These are phyloP conservation scores for Sinocyclocheilus anshuiensis DNA, from an alignment of 2,113 vertebrate genomes.

Conservation along the genomic window DNA sequence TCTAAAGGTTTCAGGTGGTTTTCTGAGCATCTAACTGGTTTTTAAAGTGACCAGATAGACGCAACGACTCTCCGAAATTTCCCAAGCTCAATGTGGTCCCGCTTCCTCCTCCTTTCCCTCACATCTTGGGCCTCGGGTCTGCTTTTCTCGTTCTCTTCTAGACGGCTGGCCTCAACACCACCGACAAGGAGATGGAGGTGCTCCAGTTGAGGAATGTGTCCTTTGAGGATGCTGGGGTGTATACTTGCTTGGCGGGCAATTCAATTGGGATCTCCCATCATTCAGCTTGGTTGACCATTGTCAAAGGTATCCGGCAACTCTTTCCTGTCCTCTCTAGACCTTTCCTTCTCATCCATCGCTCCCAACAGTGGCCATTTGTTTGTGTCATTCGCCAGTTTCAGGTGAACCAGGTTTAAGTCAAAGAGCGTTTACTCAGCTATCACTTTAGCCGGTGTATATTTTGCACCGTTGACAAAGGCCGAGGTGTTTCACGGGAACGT, in stretches of 20 bases:
- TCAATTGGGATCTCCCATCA: conserved; percentile 99
- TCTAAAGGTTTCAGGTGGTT: conserved; percentile 59
- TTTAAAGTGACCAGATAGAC: conserved; percentile 31
- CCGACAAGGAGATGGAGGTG: conserved; percentile 99
- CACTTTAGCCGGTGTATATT: background rate
- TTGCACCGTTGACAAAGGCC: background rate
- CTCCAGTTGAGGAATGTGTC: conserved; percentile 98
- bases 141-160: conserved; percentile 81
- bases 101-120: conserved; percentile 57
- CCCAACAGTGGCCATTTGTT: conserved; percentile 5
- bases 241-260: conserved; percentile 99
- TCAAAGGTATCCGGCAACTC: conserved; percentile 89
- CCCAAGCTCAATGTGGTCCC: background rate
- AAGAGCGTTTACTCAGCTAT: conserved; percentile 12
- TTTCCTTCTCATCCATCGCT: background rate
- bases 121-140: conserved; percentile 59
- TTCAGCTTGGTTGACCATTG: conserved; percentile 99
- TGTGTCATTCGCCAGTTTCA: conserved; percentile 24
- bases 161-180: conserved; percentile 99
- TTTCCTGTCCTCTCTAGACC: conserved; percentile 20
- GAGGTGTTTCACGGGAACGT: conserved; percentile 3
- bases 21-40: conserved; percentile 21
- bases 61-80: conserved; percentile 39
- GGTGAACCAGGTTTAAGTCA: background rate
- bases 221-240: conserved; percentile 99